phyloP scores from a whole-genome alignment of 2,113 vertebrate genomes.

The Lucifuga dentata region DNA sequence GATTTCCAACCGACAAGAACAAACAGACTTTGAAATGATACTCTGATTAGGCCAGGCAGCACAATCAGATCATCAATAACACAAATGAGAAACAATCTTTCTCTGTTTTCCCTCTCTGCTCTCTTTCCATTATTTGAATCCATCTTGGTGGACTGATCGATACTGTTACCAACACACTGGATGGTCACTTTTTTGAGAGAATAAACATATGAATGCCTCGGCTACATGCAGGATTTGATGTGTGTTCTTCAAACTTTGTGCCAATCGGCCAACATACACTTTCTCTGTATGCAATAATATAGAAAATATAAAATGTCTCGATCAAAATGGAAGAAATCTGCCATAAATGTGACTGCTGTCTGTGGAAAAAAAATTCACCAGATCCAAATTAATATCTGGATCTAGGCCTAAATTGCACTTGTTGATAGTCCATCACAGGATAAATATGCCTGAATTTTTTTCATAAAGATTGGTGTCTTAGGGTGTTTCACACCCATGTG shows the following conservation, averaged over 20 bases:
- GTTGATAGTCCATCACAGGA: no score
- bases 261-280: not conserved
- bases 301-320: no score
- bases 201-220: conserved; percentile 1
- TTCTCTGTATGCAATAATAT: no score
- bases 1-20: conserved; percentile 48
- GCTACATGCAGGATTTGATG: not conserved
- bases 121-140: conserved; percentile 6
- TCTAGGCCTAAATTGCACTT: no score
- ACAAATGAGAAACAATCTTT: conserved; percentile 61
- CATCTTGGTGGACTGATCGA: conserved; percentile 28
- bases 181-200: not conserved
- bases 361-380: no score
- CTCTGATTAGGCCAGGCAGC: conserved; percentile 50
- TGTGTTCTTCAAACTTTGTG: not conserved
- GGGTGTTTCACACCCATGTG: no score
- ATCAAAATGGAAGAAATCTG: no score
- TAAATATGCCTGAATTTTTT: no score
- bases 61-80: conserved; percentile 61
- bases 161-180: conserved; percentile 7
- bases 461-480: no score
- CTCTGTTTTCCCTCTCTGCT: not conserved
- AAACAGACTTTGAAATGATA: conserved; percentile 53
- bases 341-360: no score
- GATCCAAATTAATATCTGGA: no score